Percentiles rank a stretch among this genome's conserved stretches.
These are phyloP conservation scores for Pseudomyrmex pallidus DNA, from an alignment of 1,140 invertebrate species.

Conservation along the genomic window DNA sequence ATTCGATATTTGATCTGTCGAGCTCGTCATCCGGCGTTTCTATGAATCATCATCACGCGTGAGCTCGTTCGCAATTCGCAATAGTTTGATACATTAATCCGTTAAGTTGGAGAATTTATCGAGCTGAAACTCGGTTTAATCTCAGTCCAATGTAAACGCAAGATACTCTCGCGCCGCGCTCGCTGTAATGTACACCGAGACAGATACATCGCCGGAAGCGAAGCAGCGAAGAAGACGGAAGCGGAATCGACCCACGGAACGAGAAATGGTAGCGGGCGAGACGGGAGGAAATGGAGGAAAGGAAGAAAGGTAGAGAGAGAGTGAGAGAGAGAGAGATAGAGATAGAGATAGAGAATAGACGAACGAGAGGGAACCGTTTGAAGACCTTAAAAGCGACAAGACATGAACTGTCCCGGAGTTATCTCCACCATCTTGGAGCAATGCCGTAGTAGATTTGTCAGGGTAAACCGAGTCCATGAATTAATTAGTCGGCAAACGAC, in stretches of 20 bases:
- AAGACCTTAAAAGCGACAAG: conserved; percentile 66
- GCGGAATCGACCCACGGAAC: conserved; percentile 22
- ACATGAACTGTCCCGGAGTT: conserved; percentile 61
- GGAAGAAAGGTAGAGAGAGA: conserved; percentile 18
- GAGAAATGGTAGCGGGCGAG: background rate
- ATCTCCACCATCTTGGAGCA: conserved; percentile 63
- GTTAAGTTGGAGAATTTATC: conserved; percentile 75
- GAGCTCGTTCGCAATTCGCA: conserved; percentile 35
- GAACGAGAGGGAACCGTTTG: conserved; percentile 31
- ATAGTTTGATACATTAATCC: conserved; percentile 76
- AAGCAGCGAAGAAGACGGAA: conserved; percentile 44
- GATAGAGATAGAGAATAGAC: background rate
- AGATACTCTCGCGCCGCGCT: conserved; percentile 53
- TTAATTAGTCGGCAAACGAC: conserved; percentile 76
- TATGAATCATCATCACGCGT: conserved; percentile 48
- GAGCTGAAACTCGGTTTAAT: conserved; percentile 74
- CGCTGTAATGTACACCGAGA: conserved; percentile 62
- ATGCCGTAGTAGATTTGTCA: conserved; percentile 56
- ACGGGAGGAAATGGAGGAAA: background rate
- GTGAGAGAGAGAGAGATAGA: conserved; percentile 27
- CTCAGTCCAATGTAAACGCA: conserved; percentile 67
- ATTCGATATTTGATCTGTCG: conserved; percentile 19
- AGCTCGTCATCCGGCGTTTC: conserved; percentile 42
- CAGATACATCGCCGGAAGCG: conserved; percentile 47
- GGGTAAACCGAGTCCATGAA: conserved; percentile 74